A percentile compares a stretch with the other conserved stretches of the same genome.
These are phyloP conservation scores for Synanceia verrucosa DNA, from an alignment of 2,797 vertebrate species.

Conservation along the genomic window DNA sequence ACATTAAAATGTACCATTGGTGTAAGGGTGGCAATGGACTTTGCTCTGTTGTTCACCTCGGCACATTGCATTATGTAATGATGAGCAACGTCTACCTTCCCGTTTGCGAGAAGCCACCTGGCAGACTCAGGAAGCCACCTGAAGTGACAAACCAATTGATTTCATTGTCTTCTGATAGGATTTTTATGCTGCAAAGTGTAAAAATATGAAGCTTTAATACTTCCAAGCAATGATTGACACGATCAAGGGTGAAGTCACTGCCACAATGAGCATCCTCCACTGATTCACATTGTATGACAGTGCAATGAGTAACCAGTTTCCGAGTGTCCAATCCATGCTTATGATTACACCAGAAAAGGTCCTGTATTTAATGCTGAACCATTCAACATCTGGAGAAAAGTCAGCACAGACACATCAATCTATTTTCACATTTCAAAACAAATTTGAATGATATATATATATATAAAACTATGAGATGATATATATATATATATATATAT, in stretches of 20 bases:
- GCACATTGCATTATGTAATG: constrained; percentile 71
- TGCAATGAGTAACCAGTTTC: constrained; percentile 60
- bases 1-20: constrained; percentile 37
- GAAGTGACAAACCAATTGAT: not conserved
- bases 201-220: constrained; percentile 9
- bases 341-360: constrained; percentile 67
- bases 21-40: constrained; percentile 49
- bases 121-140: constrained; percentile 81
- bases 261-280: constrained; percentile 74
- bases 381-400: constrained; percentile 66
- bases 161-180: not conserved
- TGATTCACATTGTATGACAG: constrained; percentile 68
- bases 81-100: constrained; percentile 68
- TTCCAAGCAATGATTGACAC: constrained; percentile 70
- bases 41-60: constrained; percentile 65
- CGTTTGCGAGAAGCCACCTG: constrained; percentile 74
- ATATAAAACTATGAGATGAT: no score
- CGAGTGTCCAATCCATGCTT: constrained; percentile 75
- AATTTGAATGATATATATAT: no score
- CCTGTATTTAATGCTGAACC: constrained; percentile 67
- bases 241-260: constrained; percentile 80
- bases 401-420: not conserved
- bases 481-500: no score
- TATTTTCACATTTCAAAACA: not conserved
- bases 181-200: not conserved